Conservation (phyloP, 2,113 vertebrate species). For the Potamarius usumacintae region DNA sequence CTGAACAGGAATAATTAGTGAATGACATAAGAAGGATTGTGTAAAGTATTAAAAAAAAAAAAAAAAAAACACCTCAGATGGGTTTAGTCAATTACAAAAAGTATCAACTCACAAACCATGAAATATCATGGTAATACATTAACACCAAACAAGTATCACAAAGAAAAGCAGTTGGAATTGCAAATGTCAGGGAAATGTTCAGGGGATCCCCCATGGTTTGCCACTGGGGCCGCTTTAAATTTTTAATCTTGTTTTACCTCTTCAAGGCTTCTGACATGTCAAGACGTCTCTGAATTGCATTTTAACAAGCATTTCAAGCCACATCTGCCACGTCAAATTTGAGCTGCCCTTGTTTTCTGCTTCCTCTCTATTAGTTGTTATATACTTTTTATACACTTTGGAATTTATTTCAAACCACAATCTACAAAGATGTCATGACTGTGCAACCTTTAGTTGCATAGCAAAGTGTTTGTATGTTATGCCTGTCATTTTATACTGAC, state of each 20-base stretch:
- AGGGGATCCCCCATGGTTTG: constrained; percentile 6
- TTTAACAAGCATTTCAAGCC: neutral
- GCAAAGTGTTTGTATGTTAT: neutral
- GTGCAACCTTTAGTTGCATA: neutral
- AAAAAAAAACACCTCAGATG: neutral
- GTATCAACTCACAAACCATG: constrained; percentile 19
- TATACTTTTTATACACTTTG: neutral
- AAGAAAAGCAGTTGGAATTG: constrained; percentile 7
- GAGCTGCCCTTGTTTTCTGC: neutral
- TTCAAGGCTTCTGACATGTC: neutral
- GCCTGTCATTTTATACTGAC: neutral
- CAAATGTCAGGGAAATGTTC: neutral
- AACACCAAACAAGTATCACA: constrained; percentile 2
- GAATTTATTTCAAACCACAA: neutral
- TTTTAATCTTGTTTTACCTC: constrained; percentile 12
- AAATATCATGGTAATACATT: constrained; percentile 9
- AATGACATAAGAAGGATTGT: neutral
- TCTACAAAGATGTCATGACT: neutral
- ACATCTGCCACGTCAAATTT: neutral
- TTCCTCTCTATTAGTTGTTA: neutral
- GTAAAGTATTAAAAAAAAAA: constrained; percentile 10
- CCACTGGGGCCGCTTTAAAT: constrained; percentile 36
- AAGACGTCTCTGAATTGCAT: neutral
- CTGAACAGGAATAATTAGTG: constrained; percentile 10
- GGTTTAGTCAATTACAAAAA: constrained; percentile 5